Base-by-base conservation (phyloP, 1,140 invertebrate species). In the Drosophila mauritiana region DNA sequence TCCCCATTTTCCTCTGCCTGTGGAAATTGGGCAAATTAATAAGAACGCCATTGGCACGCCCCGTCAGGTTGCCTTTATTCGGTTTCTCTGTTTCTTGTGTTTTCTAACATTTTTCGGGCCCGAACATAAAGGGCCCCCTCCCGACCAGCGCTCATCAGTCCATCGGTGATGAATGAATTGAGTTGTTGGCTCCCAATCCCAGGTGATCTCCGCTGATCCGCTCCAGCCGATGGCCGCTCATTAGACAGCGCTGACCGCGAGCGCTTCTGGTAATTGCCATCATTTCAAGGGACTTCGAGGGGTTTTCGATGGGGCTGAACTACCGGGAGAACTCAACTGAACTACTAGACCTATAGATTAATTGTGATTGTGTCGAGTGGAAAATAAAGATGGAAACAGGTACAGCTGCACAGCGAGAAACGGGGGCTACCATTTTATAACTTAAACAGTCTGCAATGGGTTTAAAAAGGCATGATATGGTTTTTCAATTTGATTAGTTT, bases 11-110 rank as follows among this genome's bases (percentile, higher is more conserved):
- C 57, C 61, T 39, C 52, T 78, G 51, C 57, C 73, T 67, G 77
- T 86, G 82, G 82, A 82, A 86, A 86, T 88, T 88, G 83, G 81
- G 65, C 84, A 88, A 88, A 88, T 88, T 88, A 88, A 88, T 88
- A 88, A 88, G 83, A 88, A 80, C 79, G 72, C 83, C 80, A 88
- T 88, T 89, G 83, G 83, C 83, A 88, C 83, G 84, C 83, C 83
- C 83, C 83, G 72, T 74, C 85, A 80, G 59, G 78, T 76, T 65
- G 56, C 43, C 20, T 11, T 22, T 27, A 45, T 52, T 53, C n/a
- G 3, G 15, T 37, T 11, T 25, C 11, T 25, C 37, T 25, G 15
- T 25, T 20, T 51, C 48, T 37, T 17, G 34, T 55, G 34, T 42
- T 5, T 37, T 22, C 31, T 31, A 31, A 31, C 31, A 31, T 69